These are phyloP conservation scores for Neosalanx taihuensis DNA, from an alignment of 2,797 vertebrate genomes.

Conservation along the genomic window DNA sequence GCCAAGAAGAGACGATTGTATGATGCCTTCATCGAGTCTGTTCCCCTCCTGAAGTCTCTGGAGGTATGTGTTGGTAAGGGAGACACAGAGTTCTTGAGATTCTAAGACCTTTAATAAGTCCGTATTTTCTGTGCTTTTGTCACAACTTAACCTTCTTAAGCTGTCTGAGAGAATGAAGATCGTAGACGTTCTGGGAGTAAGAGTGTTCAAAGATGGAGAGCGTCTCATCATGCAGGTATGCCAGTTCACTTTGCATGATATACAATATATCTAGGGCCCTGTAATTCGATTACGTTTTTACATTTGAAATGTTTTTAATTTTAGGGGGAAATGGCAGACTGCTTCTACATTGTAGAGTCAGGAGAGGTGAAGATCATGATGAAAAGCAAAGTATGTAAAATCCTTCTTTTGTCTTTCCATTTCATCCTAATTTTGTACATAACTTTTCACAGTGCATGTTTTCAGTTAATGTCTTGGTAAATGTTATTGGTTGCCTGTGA, in stretches of 20 bases:
- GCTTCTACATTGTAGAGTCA: slow-evolving; percentile 94
- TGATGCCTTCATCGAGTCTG: slow-evolving; percentile 93
- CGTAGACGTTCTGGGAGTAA: slow-evolving; percentile 92
- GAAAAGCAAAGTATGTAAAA: slow-evolving; percentile 82
- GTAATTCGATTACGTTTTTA: slow-evolving; percentile 73
- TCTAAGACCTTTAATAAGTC: no score
- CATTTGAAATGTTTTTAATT: slow-evolving; percentile 57
- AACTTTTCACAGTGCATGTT: background rate
- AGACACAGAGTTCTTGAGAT: no score
- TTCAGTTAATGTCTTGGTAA: background rate
- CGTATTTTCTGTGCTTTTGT: background rate
- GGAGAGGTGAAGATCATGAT: slow-evolving; percentile 95
- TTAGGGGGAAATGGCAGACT: slow-evolving; percentile 93
- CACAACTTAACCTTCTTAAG: slow-evolving; percentile 54
- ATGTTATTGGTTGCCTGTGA: background rate
- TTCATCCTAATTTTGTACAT: background rate
- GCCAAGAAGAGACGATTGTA: slow-evolving; percentile 94
- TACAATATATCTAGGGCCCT: background rate
- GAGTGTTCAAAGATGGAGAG: slow-evolving; percentile 86
- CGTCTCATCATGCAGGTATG: slow-evolving; percentile 85
- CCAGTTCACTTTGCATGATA: background rate
- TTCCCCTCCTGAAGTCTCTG: slow-evolving; percentile 93
- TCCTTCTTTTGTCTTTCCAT: background rate
- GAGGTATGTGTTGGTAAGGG: slow-evolving; percentile 77
- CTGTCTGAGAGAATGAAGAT: slow-evolving; percentile 94